Percentiles rank a stretch among this genome's conserved stretches.
phyloP scores from a whole-genome alignment of 2,113 vertebrate genomes.

The Scomber scombrus region DNA sequence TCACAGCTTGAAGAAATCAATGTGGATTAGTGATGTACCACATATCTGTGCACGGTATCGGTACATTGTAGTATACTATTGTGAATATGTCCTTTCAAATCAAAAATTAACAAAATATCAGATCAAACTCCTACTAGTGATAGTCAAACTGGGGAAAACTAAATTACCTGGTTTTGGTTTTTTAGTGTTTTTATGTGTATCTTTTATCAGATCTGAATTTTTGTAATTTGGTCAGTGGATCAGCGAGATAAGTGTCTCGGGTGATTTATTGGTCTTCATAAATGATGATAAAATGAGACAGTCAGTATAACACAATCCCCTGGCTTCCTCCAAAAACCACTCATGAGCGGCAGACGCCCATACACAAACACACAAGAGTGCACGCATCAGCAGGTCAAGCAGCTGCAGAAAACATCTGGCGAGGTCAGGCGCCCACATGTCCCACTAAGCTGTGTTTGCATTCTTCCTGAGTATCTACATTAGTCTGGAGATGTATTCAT shows the following conservation, averaged over 20 bases:
- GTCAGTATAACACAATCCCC: slow-evolving; percentile 12
- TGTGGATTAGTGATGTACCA: neutral
- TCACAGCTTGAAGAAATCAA: neutral
- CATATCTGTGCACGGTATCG: too few species aligned
- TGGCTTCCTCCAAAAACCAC: slow-evolving; percentile 19
- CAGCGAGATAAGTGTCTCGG: neutral
- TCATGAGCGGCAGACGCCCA: slow-evolving; percentile 8
- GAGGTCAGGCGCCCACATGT: slow-evolving; percentile 61
- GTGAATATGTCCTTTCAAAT: neutral
- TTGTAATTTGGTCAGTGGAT: slow-evolving; percentile 11
- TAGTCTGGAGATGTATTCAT: slow-evolving; percentile 53
- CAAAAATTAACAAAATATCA: neutral
- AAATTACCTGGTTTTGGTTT: neutral
- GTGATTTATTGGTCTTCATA: slow-evolving; percentile 46
- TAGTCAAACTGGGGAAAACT: neutral
- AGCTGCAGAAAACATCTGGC: slow-evolving; percentile 79
- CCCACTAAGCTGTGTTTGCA: slow-evolving; percentile 49
- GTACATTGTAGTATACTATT: neutral
- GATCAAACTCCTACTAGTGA: neutral
- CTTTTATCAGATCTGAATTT: neutral
- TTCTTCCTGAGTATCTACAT: slow-evolving; percentile 57
- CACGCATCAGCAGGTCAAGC: slow-evolving; percentile 45
- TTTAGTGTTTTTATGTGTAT: too few species aligned
- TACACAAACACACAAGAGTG: slow-evolving; percentile 29
- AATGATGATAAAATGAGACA: slow-evolving; percentile 38